Evolutionary conservation across 2,888 invertebrate species (phyloP).

Genomic region (Lithophane semibrunnea): DNA sequence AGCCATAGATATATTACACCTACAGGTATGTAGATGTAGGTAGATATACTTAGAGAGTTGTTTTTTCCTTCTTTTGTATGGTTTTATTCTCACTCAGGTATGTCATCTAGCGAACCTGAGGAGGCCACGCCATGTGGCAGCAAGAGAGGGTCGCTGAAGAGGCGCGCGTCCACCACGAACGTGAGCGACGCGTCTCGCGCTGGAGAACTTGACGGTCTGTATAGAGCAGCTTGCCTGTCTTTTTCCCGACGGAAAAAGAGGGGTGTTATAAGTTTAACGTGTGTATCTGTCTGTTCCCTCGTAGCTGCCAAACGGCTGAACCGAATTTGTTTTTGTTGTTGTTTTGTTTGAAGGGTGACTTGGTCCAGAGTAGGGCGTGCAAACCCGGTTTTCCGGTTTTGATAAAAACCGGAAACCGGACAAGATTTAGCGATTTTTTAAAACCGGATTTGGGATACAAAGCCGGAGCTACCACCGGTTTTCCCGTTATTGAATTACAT

Average conservation of each 20-base stretch:
- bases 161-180: neutral
- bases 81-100: conserved; percentile 2
- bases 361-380: no score
- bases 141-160: neutral
- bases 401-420: no score
- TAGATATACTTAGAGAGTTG: neutral
- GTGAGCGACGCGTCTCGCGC: neutral
- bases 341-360: no score
- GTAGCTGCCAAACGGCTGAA: no score
- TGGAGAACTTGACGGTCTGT: conserved; percentile 2
- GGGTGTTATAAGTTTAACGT: no score
- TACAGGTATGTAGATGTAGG: neutral
- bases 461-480: no score
- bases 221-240: neutral
- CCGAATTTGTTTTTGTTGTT: no score
- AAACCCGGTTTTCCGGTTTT: no score
- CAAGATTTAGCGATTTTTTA: no score
- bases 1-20: neutral
- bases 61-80: neutral
- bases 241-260: neutral
- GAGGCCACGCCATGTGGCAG: neutral
- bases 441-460: no score
- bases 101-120: conserved; percentile 5
- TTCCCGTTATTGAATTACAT: no score
- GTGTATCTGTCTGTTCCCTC: no score